Base-by-base conservation (phyloP, 1,140 invertebrate species). In the Drosophila persimilis region DNA sequence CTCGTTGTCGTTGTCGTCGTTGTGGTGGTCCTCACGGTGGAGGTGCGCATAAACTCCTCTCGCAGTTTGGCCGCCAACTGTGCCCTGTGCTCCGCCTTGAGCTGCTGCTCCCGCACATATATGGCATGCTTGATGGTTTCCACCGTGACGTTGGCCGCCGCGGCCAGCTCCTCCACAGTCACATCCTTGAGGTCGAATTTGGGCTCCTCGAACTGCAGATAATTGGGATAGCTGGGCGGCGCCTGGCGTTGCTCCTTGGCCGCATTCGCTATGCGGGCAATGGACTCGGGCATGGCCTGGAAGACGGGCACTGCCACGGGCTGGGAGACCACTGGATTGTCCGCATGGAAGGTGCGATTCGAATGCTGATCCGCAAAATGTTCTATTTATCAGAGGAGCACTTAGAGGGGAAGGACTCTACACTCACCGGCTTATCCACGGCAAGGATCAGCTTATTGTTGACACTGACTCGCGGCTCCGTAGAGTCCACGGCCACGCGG, bases 111-210 rank as follows among this genome's bases (percentile, higher is more conserved):
- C 43, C 94, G 92, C 48, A 95, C 80, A 11, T 94, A 92, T 59
- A 96, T 95, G 1, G 95, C 95, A 15, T 95, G 93, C 74, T 95
- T 94, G 1, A 96, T 92, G 6, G 95, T 94, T 56, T 95, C 95
- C 64, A 95, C 93, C 0, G 94, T 95, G 35, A 96, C 94, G 76
- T 96, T 96, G 11, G 95, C 95, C 0, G 95, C 95, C 46, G 94
- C 92, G 0, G 94, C 93, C 2, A 94, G 88, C 90, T 94, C 80
- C 91, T 92, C 60, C 67, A 94, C 54, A 69, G 93, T 91, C 79
- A 93, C 93, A 85, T 93, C 73, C 89, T 92, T 85, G 80, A 93
- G 61, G 91, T 93, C 41, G 88, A 92, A 83, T 61, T 86, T 90
- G 20, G 90, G 84, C 70, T 89, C 73, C 50, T 91, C 86, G 43